Evolutionary conservation across 1,140 invertebrate species (phyloP).

Genomic region (Oryzaephilus surinamensis): DNA sequence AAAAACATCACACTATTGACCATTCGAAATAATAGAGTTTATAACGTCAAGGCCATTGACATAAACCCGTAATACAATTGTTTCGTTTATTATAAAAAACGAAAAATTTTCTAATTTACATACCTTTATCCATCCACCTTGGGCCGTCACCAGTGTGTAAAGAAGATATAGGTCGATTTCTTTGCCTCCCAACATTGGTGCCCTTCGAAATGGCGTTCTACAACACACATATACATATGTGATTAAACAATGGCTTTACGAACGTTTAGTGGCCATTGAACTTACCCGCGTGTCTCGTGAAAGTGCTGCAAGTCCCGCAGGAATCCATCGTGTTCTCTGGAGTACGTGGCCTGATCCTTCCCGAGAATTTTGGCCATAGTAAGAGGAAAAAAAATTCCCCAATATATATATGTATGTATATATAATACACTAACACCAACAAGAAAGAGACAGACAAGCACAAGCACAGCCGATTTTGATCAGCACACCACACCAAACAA

Average conservation of each 20-base stretch:
- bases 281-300: conserved; percentile 65
- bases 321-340: conserved; percentile 58
- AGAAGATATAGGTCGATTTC: conserved; percentile 85
- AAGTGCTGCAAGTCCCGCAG: conserved; percentile 61
- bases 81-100: background rate
- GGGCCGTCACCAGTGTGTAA: conserved; percentile 79
- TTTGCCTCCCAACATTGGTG: conserved; percentile 74
- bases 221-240: conserved; percentile 30
- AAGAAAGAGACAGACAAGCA: background rate
- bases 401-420: no score
- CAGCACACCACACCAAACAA: background rate
- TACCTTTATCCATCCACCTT: conserved; percentile 89
- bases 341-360: conserved; percentile 60
- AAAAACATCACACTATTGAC: no score
- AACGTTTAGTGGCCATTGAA: conserved; percentile 11
- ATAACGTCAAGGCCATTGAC: background rate
- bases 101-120: conserved; percentile 31
- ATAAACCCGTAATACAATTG: background rate
- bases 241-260: no score
- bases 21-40: no score
- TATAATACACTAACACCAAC: conserved; percentile 3
- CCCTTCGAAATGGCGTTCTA: conserved; percentile 65
- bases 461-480: no score
- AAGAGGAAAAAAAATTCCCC: conserved; percentile 2
- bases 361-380: conserved; percentile 57